phyloP scores from a whole-genome alignment of 2,888 invertebrate species.

The Epinotia demarniana region DNA sequence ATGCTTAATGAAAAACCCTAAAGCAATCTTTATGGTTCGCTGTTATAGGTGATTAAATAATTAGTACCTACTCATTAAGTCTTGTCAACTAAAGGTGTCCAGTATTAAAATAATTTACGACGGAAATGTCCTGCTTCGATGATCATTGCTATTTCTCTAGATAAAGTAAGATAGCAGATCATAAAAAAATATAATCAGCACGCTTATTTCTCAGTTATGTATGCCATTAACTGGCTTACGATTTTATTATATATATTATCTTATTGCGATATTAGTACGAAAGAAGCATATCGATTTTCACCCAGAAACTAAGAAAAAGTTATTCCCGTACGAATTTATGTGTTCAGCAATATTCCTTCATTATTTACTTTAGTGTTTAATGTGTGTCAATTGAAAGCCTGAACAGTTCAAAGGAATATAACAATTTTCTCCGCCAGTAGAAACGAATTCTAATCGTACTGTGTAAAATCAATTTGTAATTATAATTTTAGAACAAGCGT shows the following conservation, averaged over 20 bases:
- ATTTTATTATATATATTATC: neutral
- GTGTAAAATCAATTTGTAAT: neutral
- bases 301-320: too few species aligned
- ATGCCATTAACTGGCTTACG: neutral
- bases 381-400: neutral
- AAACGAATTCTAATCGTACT: neutral
- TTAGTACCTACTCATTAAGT: conserved; percentile 18
- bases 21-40: too few species aligned
- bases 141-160: neutral
- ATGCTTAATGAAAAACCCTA: too few species aligned
- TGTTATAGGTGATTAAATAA: neutral
- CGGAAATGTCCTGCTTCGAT: neutral
- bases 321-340: too few species aligned
- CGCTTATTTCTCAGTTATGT: neutral
- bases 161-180: neutral
- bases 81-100: conserved; percentile 11
- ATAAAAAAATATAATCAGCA: neutral
- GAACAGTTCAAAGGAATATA: neutral
- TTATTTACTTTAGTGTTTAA: too few species aligned
- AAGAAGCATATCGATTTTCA: too few species aligned
- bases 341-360: too few species aligned
- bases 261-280: too few species aligned
- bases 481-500: neutral
- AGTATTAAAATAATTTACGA: conserved; percentile 5
- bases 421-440: neutral